Base-by-base conservation (phyloP, 2,888 invertebrate species). In the Galeopsomyia nigrocyanea region DNA sequence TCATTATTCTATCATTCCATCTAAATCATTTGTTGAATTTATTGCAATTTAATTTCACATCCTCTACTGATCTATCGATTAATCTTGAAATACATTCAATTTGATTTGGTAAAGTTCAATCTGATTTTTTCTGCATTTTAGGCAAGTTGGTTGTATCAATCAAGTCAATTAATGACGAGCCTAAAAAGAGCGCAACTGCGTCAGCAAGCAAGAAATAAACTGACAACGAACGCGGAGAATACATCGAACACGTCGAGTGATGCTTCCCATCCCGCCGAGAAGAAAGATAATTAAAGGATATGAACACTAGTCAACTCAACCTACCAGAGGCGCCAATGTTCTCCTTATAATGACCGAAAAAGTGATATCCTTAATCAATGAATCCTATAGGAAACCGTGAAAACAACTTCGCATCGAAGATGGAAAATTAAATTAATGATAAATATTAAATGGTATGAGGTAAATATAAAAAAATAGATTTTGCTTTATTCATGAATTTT, bases 141-240 rank as follows among this genome's bases (percentile, higher is more conserved):
- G 95, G 95, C 95, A 68, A 93, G 94, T 77, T 97, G 96, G 96
- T 87, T 97, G 69, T 95, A 94, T 86, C 94, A 93, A 81, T 95
- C 96, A 0, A 95, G 95, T 64, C 93, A 94, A 85, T 88, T 96
- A 79, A 95, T 96, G 94, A 91, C 93, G 22, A 94, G 93, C 80
- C 84, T 96, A 76, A 95, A 95, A 87, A 91, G 91, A 79, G 94
- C 95, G 0, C 95, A 95, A 82, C 85, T 95, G 26, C 89, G 91
- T 79, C 93, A 93, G 80, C 90, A 91, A 68, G 88, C 90, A 71
- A 91, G 91, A 86, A 84, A 81, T 76, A 81, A 83, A 49, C 80
- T 80, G 57, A 76, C 73, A 51, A 53, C 58, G 46, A 56, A 17
- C 79, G 79, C 62, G 77, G 75, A 16, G 82, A 39, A 81, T 56